A percentile compares a stretch with the other conserved stretches of the same genome.
phyloP scores from a whole-genome alignment of 2,113 vertebrate species.

The Elanus axillaris region DNA sequence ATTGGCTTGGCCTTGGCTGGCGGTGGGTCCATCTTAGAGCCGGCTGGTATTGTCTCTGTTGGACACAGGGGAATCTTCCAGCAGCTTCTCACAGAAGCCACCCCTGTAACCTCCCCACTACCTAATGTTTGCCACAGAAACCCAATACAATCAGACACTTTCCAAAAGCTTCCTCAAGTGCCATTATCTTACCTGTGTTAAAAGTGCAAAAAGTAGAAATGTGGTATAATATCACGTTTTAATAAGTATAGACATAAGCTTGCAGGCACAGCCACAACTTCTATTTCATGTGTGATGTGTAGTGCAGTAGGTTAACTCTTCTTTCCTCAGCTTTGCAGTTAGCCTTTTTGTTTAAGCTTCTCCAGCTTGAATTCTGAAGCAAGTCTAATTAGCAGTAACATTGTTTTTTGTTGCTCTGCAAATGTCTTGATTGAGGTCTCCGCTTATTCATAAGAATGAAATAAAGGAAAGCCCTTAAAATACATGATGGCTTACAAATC shows the following conservation, averaged over 20 bases:
- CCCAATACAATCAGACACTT: background rate
- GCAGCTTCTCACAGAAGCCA: too few species aligned
- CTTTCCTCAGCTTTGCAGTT: background rate
- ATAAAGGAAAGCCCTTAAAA: background rate
- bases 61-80: too few species aligned
- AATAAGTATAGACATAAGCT: background rate
- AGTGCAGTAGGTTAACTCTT: background rate
- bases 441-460: background rate
- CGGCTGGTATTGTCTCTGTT: too few species aligned
- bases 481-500: background rate
- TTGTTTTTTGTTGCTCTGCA: background rate
- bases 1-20: too few species aligned
- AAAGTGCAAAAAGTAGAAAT: background rate
- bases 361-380: background rate
- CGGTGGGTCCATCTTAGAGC: too few species aligned
- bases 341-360: background rate
- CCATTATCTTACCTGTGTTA: background rate
- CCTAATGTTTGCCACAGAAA: too few species aligned
- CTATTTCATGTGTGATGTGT: background rate
- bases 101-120: too few species aligned
- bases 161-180: background rate
- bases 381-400: background rate
- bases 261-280: background rate
- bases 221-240: background rate
- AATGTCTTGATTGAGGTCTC: background rate